Evolutionary conservation across 2,888 invertebrate species (phyloP).

Genomic region (Eugnorisma glareosa): DNA sequence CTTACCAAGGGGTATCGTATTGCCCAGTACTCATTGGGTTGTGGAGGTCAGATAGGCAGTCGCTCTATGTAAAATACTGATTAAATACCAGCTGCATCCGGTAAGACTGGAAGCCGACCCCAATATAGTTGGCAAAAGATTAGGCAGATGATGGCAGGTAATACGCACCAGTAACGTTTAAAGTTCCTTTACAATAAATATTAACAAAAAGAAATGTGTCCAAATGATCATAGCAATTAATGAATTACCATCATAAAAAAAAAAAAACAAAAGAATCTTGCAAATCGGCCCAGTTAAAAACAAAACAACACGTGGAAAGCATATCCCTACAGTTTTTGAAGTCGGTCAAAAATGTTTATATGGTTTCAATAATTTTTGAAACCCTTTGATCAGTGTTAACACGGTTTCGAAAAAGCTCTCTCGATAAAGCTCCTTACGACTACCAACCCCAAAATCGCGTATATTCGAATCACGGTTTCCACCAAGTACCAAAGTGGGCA

Average conservation of each 20-base stretch:
- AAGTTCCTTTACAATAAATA: background rate
- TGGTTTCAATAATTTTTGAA: slow-evolving; percentile 3
- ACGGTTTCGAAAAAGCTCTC: slow-evolving; percentile 22
- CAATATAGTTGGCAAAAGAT: no score
- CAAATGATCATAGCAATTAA: background rate
- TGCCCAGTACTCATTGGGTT: no score
- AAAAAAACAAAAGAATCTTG: background rate
- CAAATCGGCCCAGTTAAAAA: background rate
- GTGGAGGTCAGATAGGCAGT: no score
- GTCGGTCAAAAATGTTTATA: background rate
- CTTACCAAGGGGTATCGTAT: no score
- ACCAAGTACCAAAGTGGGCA: slow-evolving; percentile 50
- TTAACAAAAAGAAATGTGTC: no score
- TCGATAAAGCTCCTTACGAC: slow-evolving; percentile 47
- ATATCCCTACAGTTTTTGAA: background rate
- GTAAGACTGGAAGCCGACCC: no score
- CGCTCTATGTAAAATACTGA: no score
- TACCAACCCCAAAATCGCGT: slow-evolving; percentile 47
- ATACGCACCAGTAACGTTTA: background rate
- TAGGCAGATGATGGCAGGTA: no score
- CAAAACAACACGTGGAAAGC: background rate
- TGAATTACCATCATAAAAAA: background rate
- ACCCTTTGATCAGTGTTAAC: slow-evolving; percentile 15
- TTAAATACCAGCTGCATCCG: no score
- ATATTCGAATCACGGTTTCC: slow-evolving; percentile 60